phyloP scores from a whole-genome alignment of 2,888 invertebrate species.

The Dinocampus coccinellae region DNA sequence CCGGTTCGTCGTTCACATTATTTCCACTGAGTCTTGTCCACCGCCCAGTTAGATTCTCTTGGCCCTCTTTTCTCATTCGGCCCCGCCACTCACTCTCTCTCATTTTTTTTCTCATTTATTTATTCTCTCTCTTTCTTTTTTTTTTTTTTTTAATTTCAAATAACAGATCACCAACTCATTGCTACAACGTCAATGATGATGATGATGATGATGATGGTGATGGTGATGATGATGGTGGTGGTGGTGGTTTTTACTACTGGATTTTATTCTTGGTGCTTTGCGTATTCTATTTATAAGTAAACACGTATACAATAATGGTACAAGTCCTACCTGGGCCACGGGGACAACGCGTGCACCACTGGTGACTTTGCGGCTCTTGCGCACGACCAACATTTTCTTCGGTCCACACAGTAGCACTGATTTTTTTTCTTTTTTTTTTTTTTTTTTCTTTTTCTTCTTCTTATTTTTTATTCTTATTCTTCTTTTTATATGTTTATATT shows the following conservation, averaged over 20 bases:
- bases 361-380: conserved; percentile 3
- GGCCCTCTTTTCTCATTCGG: conserved; percentile 2
- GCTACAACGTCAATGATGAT: not conserved
- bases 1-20: conserved; percentile 65
- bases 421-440: not conserved
- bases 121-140: conserved; percentile 3
- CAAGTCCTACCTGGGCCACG: conserved; percentile 27
- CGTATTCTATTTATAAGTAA: conserved; percentile 33
- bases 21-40: conserved; percentile 58
- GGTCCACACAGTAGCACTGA: conserved; percentile 18
- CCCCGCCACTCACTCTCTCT: conserved; percentile 4
- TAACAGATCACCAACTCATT: conserved; percentile 11
- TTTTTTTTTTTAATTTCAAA: not conserved
- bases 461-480: not conserved
- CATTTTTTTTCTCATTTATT: not conserved
- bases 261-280: conserved; percentile 8
- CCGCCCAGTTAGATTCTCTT: not conserved
- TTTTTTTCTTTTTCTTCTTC: not conserved
- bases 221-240: not conserved
- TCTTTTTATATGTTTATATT: not conserved
- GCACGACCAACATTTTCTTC: conserved; percentile 35
- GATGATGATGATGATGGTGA: not conserved
- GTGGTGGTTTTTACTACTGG: too few species aligned
- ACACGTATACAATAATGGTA: conserved; percentile 1
- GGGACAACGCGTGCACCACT: conserved; percentile 11